Percentiles rank a stretch among this genome's conserved stretches.
phyloP scores from a whole-genome alignment of 2,797 vertebrate species.

The Zenarchopterus dispar region DNA sequence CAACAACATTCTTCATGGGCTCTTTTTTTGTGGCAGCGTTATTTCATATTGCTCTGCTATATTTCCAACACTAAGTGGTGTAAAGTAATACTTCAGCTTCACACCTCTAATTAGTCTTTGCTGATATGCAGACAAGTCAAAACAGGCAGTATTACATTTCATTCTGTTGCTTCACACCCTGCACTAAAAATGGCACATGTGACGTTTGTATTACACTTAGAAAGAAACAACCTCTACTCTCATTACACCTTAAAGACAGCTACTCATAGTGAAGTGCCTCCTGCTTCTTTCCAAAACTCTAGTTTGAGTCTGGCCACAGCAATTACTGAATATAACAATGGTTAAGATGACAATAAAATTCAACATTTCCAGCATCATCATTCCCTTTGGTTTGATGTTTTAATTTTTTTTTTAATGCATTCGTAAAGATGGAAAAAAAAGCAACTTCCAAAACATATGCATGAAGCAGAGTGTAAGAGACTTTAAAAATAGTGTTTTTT shows the following conservation, averaged over 20 bases:
- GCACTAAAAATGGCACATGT: constrained; percentile 72
- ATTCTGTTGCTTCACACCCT: constrained; percentile 71
- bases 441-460: too few species aligned
- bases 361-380: neutral
- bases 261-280: constrained; percentile 10
- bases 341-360: neutral
- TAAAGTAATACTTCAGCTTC: constrained; percentile 12
- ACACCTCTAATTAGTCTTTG: constrained; percentile 33
- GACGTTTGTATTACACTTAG: constrained; percentile 53
- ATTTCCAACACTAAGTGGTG: too few species aligned
- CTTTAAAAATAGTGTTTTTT: too few species aligned
- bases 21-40: constrained; percentile 3
- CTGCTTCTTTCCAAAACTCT: constrained; percentile 4
- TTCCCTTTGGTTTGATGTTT: neutral
- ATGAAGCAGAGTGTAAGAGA: too few species aligned
- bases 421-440: too few species aligned
- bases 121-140: constrained; percentile 33
- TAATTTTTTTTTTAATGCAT: too few species aligned
- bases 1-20: constrained; percentile 15
- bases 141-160: constrained; percentile 52
- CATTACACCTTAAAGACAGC: constrained; percentile 59
- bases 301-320: neutral
- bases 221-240: constrained; percentile 23
- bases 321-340: too few species aligned
- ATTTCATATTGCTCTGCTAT: too few species aligned